Base-by-base conservation (phyloP, 2,113 vertebrate genomes). In the Dunckerocampus dactyliophorus region DNA sequence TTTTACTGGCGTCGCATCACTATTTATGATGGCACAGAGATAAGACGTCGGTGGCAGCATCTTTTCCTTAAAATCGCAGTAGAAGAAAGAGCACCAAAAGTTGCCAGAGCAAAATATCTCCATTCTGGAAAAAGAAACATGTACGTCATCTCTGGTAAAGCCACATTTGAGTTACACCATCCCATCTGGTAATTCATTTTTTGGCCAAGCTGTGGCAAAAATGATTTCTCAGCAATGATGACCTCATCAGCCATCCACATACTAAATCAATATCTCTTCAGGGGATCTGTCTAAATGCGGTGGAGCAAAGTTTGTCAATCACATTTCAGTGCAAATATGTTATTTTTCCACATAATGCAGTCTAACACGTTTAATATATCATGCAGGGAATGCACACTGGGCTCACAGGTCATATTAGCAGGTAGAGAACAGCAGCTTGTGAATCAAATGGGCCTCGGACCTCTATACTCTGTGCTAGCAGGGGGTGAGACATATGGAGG, bases 361-460 rank as follows among this genome's bases (percentile, higher is more conserved):
- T n/a, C n/a, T n/a, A n/a, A 31, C 22, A 52, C 2, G 6, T 52
- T 52, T n/a, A 13, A 11, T n/a, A 17, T 15, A n/a, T 34, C 11
- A 37, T 19, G 9, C 11, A 14, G 11, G 19, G 1, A 21, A 28
- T 51, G 13, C 49, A 63, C 82, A 28, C 74, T 54, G 73, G 67
- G 45, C 75, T 76, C 12, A 28, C 74, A 56, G 73, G 67, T 63
- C 53, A 63, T 60, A 74, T 75, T 53, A 75, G 81, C 75, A 79
- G 74, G 73, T 80, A 83, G 64, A 65, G 48, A 83, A 72, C 82
- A 88, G 80, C 89, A 89, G 88, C 88, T 90, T 87, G 86, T 72
- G 65, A 75, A 88, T 88, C 88, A 85, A 85, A 79, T 71, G 72
- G 86, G 79, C 78, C 74, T 77, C 74, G 84, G 87, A 88, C 88